A percentile compares a stretch with the other conserved stretches of the same genome.
These are phyloP conservation scores for Pammene aurita DNA, from an alignment of 2,888 invertebrate species.

Conservation along the genomic window DNA sequence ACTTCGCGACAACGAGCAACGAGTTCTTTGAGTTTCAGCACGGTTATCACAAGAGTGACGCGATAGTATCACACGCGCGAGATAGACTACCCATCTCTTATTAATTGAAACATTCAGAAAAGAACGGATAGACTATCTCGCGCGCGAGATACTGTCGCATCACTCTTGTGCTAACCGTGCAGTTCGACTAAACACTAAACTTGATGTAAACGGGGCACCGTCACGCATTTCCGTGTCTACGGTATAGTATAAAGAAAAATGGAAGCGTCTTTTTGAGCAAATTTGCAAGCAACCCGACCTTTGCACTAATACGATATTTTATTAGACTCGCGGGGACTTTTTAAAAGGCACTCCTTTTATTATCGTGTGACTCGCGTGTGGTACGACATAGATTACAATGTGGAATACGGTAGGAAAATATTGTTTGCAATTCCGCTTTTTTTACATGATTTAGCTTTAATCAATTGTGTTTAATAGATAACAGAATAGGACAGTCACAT, in stretches of 20 bases:
- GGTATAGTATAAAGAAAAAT: slow-evolving; percentile 38
- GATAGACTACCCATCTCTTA: too few relatives aligned
- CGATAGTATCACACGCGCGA: too few relatives aligned
- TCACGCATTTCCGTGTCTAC: slow-evolving; percentile 52
- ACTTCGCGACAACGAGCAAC: too few relatives aligned
- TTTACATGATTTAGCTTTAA: not conserved
- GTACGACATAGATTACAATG: slow-evolving; percentile 8
- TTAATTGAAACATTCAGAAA: too few relatives aligned
- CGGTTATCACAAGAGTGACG: too few relatives aligned
- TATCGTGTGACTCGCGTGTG: slow-evolving; percentile 20
- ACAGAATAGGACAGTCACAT: too few relatives aligned
- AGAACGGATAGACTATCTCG: too few relatives aligned
- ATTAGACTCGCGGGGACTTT: slow-evolving; percentile 33
- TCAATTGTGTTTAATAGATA: too few relatives aligned
- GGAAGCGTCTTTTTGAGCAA: slow-evolving; percentile 37
- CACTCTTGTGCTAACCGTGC: too few relatives aligned
- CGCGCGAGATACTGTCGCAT: too few relatives aligned
- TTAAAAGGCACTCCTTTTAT: slow-evolving; percentile 38
- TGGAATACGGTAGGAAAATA: not conserved
- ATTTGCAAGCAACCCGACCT: slow-evolving; percentile 42
- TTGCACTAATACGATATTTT: slow-evolving; percentile 35
- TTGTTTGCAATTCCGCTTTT: not conserved
- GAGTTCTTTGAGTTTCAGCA: too few relatives aligned
- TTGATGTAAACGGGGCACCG: slow-evolving; percentile 48
- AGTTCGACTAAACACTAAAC: slow-evolving; percentile 38